Percentiles rank a stretch among this genome's conserved stretches.
Conservation (phyloP, 2,797 vertebrate species). For the Danio jaintianensis region DNA sequence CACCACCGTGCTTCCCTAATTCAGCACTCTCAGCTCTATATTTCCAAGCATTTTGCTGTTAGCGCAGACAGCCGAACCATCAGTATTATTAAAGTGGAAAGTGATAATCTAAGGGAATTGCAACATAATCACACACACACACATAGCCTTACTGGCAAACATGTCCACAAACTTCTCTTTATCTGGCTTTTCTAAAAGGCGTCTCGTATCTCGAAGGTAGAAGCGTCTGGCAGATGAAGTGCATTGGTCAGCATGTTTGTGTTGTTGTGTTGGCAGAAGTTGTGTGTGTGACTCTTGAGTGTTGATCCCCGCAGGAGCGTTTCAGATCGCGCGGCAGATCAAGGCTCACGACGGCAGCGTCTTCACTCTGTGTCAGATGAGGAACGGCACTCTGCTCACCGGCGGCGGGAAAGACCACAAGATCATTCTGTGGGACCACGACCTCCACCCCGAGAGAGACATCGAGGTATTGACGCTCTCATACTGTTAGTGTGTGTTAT, state of each 20-base stretch:
- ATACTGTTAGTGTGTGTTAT: too few species aligned
- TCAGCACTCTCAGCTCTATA: too few species aligned
- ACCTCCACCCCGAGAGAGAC: conserved; percentile 89
- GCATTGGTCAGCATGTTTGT: conserved; percentile 61
- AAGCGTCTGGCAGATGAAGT: conserved; percentile 49
- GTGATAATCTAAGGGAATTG: too few species aligned
- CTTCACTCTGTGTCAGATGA: conserved; percentile 94
- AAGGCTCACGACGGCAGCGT: conserved; percentile 96
- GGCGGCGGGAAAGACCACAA: conserved; percentile 95
- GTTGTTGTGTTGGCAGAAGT: too few species aligned
- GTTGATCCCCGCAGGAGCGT: conserved; percentile 75
- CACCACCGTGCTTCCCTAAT: too few species aligned
- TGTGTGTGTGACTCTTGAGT: too few species aligned
- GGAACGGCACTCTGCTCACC: conserved; percentile 91
- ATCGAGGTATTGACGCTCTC: conserved; percentile 83
- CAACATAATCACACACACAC: too few species aligned
- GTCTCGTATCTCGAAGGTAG: conserved; percentile 37
- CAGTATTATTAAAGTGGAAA: too few species aligned
- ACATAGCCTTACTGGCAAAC: conserved; percentile 37
- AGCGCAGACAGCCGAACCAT: too few species aligned
- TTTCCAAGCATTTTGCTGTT: too few species aligned
- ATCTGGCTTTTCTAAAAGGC: conserved; percentile 2
- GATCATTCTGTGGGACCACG: conserved; percentile 94
- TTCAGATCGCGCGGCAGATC: conserved; percentile 92
- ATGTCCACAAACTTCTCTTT: conserved; percentile 8